These are phyloP conservation scores for Acanthornis magna DNA, from an alignment of 2,797 vertebrate species.

Conservation along the genomic window DNA sequence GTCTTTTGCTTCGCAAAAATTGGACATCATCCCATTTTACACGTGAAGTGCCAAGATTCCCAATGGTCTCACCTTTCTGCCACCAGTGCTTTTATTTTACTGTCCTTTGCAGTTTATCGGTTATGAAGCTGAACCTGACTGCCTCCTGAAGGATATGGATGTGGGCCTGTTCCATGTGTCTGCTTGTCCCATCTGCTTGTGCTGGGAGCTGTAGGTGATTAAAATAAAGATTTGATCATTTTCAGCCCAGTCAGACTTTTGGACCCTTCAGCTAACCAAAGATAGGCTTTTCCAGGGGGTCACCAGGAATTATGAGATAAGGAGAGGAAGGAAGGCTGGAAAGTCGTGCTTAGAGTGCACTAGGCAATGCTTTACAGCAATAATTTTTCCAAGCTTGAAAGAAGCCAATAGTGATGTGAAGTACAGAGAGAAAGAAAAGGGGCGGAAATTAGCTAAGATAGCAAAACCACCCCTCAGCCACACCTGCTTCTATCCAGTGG, in stretches of 20 bases:
- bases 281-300: background rate
- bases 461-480: background rate
- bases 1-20: background rate
- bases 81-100: background rate
- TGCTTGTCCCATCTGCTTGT: background rate
- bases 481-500: fast-evolving
- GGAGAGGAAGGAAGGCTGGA: background rate
- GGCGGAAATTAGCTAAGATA: background rate
- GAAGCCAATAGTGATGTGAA: background rate
- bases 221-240: background rate
- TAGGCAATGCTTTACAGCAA: background rate
- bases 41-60: background rate
- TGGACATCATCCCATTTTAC: background rate
- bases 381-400: background rate
- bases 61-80: background rate
- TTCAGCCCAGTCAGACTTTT: background rate
- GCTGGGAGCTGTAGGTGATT: background rate
- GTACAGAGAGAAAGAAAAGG: background rate
- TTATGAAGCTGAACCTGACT: background rate
- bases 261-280: background rate
- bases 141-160: background rate
- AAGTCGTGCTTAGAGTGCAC: fast-evolving
- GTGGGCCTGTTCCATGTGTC: background rate
- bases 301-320: background rate
- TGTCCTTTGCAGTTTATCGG: background rate